Base-by-base conservation (phyloP, 2,888 invertebrate species). In the Drepanosiphum platanoidis region DNA sequence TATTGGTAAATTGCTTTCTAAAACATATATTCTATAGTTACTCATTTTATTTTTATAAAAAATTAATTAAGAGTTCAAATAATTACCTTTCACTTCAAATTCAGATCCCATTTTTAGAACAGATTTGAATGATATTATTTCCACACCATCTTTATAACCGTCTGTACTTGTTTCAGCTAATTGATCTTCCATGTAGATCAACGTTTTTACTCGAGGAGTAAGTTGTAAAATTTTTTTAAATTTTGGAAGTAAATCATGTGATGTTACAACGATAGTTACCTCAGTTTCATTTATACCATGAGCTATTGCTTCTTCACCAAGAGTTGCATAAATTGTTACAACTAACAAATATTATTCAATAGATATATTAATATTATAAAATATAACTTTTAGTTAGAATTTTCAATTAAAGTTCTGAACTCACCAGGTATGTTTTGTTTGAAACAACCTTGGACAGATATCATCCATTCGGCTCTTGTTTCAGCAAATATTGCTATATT, bases 211-310 rank as follows among this genome's bases (percentile, higher is more conserved):
- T 68, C 91, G 91, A 0, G 96, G 95, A 61, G 95, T 94, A 88
- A 93, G 91, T 0, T 91, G 90, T 72, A 97, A 91, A 87, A 97
- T 93, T 87, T 93, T 92, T 90, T 93, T 94, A 90, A 98, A 95
- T 91, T 98, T 98, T 75, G 96, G 95, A 90, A 99, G 91, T 86
- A 99, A 92, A 87, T 97, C 97, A 90, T 95, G 95, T 46, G 96
- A 94, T 30, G 99, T 99, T 89, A 99, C 95, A 61, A 99, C 95
- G 13, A 96, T 94, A 72, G 94, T 94, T 0, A 97, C 97, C 89
- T 98, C 97, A 0, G 99, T 97, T 92, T 99, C 98, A 90, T 97
- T 97, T 89, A 99, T 95, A 88, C 98, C 98, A 90, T 98, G 98
- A 9, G 95, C 94, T 87, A 99, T 95, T 2, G 98, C 99, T 11